Base-by-base conservation (phyloP, 2,888 invertebrate genomes). In the Trissolcus brochymenae region DNA sequence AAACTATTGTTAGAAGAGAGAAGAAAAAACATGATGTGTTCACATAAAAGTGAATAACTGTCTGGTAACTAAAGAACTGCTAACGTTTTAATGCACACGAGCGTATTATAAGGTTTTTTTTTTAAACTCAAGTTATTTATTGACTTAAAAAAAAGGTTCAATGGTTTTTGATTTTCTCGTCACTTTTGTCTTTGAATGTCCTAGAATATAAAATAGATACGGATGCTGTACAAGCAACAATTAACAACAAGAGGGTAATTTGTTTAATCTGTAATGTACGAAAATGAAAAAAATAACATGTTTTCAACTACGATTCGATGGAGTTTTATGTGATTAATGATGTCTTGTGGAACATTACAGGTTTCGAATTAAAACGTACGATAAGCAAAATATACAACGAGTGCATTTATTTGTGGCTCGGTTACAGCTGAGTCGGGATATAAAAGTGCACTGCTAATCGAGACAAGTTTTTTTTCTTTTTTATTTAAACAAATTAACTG, bases 401-500 rank as follows among this genome's bases (percentile, higher is more conserved):
- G 67, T 75, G 54, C 75, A 68, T 75, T 75, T 75, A 75, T 75
- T 67, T 51, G 56, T 51, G 56, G 54, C 46, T 62, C 40, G 43
- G 41, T 61, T 60, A 41, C 25, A n/a, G 21, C 25, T 55, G 53
- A 68, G 14, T 51, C 29, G 14, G 25, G 21, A 64, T 13, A 40
- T 14, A 51, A 19, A 49, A 55, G 60, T 54, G 55, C 41, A 50
- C 53, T 50, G 50, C 51, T 29, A 35, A 57, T 62, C 21, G 51
- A 57, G 19, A 21, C 25, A 56, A 62, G n/a, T 56, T 6, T 19
- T 19, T 51, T 51, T 21, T 53, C n/a, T 43, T 14, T 11, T 49
- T 2, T 43, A 54, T 70, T 50, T 70, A 61, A 14, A 35, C 35
- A 43, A n/a, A 7, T 72, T 17, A 53, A 50, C 55, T 43, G 6